phyloP scores from a whole-genome alignment of 1,140 invertebrate genomes.

The Paramacrobiotus metropolitanus region DNA sequence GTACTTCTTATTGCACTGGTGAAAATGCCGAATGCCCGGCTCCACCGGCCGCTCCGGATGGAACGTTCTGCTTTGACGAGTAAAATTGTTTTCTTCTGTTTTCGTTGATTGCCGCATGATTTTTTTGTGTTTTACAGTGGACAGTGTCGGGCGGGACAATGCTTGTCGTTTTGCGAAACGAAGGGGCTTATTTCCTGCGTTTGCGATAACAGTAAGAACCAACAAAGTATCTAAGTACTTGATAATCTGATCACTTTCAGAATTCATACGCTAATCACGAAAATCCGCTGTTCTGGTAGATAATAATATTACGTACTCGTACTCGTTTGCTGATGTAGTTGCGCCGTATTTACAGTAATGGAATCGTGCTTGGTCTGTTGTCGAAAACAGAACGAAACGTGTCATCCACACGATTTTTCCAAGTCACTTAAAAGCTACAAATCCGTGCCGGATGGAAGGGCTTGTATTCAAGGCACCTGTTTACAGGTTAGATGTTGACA shows the following conservation, averaged over 20 bases:
- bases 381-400: neutral
- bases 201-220: slow-evolving; percentile 58
- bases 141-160: slow-evolving; percentile 55
- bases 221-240: too few species aligned
- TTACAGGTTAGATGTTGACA: slow-evolving; percentile 40
- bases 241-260: too few species aligned
- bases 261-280: too few species aligned
- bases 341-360: neutral
- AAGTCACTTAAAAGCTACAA: slow-evolving; percentile 23
- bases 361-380: neutral
- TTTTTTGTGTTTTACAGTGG: slow-evolving; percentile 34
- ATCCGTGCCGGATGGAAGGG: slow-evolving; percentile 69
- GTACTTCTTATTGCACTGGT: slow-evolving; percentile 35
- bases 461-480: slow-evolving; percentile 84
- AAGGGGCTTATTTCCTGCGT: slow-evolving; percentile 73
- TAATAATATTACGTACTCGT: slow-evolving; percentile 7
- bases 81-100: slow-evolving; percentile 11
- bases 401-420: slow-evolving; percentile 9
- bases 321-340: neutral
- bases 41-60: slow-evolving; percentile 61
- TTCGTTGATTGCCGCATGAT: neutral
- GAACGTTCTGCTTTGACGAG: slow-evolving; percentile 52
- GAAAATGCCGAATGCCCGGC: slow-evolving; percentile 40
- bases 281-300: too few species aligned
- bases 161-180: slow-evolving; percentile 74